Percentiles rank a stretch among this genome's conserved stretches.
phyloP scores from a whole-genome alignment of 2,797 vertebrate genomes.

The Trachops cirrhosus region DNA sequence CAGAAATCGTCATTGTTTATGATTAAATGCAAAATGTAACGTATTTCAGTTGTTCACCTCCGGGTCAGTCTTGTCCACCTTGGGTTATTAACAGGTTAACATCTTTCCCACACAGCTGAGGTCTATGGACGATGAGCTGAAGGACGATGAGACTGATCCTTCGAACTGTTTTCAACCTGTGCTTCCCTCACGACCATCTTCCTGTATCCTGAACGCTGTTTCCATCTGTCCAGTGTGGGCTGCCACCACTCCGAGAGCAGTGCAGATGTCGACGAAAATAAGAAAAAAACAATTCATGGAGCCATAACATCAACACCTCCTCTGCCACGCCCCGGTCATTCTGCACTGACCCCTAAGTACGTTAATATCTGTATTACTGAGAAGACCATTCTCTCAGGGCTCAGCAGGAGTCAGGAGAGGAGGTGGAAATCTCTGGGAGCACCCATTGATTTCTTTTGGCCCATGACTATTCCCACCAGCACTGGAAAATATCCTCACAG shows the following conservation, averaged over 20 bases:
- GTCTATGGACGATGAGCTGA: constrained; percentile 47
- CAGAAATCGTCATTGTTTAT: constrained; percentile 54
- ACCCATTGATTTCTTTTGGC: constrained; percentile 61
- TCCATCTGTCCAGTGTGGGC: constrained; percentile 49
- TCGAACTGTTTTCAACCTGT: constrained; percentile 58
- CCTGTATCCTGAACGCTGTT: constrained; percentile 51
- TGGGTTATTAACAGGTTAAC: constrained; percentile 48
- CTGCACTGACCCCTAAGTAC: constrained; percentile 66
- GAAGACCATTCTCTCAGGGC: constrained; percentile 61
- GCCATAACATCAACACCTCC: not conserved
- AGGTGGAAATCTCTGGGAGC: constrained; percentile 61
- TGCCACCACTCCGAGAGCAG: constrained; percentile 33
- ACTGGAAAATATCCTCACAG: constrained; percentile 60
- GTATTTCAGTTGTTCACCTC: constrained; percentile 22
- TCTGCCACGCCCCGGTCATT: constrained; percentile 83
- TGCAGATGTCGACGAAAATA: constrained; percentile 56
- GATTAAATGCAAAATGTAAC: constrained; percentile 38
- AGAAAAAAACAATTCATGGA: constrained; percentile 20
- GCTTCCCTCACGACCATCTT: constrained; percentile 8
- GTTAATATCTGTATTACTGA: constrained; percentile 71
- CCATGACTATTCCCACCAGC: constrained; percentile 55
- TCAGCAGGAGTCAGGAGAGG: constrained; percentile 30
- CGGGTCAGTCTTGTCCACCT: constrained; percentile 45
- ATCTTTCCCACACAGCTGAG: not conserved
- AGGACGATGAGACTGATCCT: constrained; percentile 35